phyloP scores from a whole-genome alignment of 2,888 invertebrate species.

The Lasioglossum vierecki region DNA sequence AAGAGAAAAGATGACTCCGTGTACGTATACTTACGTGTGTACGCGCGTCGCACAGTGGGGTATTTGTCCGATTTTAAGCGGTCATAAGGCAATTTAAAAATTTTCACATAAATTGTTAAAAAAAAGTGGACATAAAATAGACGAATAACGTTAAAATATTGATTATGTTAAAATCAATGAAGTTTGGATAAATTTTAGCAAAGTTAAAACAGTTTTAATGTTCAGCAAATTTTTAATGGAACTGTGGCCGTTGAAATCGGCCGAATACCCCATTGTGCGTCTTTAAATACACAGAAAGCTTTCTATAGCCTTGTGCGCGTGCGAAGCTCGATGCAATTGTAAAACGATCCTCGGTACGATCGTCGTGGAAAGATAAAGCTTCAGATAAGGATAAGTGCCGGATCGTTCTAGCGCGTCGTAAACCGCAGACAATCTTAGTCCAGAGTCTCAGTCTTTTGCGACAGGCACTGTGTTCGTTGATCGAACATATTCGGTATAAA shows the following conservation, averaged over 20 bases:
- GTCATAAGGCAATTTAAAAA: too few relatives aligned
- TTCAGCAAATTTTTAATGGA: too few relatives aligned
- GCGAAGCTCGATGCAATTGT: conserved; percentile 58
- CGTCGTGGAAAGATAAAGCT: conserved; percentile 42
- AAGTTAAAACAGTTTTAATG: too few relatives aligned
- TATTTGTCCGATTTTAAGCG: too few relatives aligned
- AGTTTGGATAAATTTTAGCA: too few relatives aligned
- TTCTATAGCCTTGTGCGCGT: conserved; percentile 53
- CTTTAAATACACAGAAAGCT: conserved; percentile 46
- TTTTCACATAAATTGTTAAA: too few relatives aligned
- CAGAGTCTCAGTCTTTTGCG: not conserved
- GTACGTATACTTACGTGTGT: conserved; percentile 17
- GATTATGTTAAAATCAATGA: too few relatives aligned
- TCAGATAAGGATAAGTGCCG: conserved; percentile 73
- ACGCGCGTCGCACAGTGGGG: not conserved
- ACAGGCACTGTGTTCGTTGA: not conserved
- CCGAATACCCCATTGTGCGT: not conserved
- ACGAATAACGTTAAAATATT: too few relatives aligned
- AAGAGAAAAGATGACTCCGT: conserved; percentile 15
- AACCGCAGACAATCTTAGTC: conserved; percentile 20
- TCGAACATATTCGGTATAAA: not conserved
- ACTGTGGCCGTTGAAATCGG: too few relatives aligned
- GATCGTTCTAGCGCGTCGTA: conserved; percentile 39
- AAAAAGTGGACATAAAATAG: too few relatives aligned
- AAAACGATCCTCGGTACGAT: conserved; percentile 15